Base-by-base conservation (phyloP, 2,888 invertebrate species). In the Gasteruption jaculator region DNA sequence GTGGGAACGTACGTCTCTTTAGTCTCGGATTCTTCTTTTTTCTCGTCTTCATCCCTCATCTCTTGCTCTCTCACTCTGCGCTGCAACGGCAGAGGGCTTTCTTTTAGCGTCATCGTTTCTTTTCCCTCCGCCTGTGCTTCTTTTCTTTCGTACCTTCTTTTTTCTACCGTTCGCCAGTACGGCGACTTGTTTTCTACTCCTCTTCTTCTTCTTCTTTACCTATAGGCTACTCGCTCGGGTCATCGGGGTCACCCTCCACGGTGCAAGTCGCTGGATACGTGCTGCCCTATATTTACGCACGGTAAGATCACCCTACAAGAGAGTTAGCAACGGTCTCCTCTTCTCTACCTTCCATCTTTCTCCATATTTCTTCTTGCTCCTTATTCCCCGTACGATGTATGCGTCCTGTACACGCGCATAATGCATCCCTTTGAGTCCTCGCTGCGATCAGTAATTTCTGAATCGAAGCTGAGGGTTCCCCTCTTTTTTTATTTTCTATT, bases 1-100 rank as follows among this genome's bases (percentile, higher is more conserved):
- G 65, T 69, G 68, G 69, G 67, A 69, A 68, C 66, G 68, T 65
- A 68, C 68, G 65, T 68, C 68, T 68, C 67, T 68, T 67, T 68
- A 68, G 61, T 26, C 19, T 15, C 15, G 25, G 11, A n/a, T 30
- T 1, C 20, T 15, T 12, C 6, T 48, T 43, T 46, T 43, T 37
- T 46, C 44, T 39, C 38, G 45, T 37, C 37, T 41, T 50, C 46
- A 29, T 26, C 34, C 40, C 41, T 41, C 37, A 35, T 43, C 41
- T 41, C 42, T 46, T 41, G 48, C 48, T 24, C 29, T 37, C 43
- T 40, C 37, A 26, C 39, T 38, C 36, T 45, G n/a, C n/a, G n/a
- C n/a, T n/a, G n/a, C n/a, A n/a, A n/a, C n/a, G 16, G 10, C 11
- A 27, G 11, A 27, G 11, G 29, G 12, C 38, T 40, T 35, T 41